Percentiles rank a stretch among this genome's conserved stretches.
These are phyloP conservation scores for Solenopsis invicta DNA, from an alignment of 1,140 invertebrate species.

Conservation along the genomic window DNA sequence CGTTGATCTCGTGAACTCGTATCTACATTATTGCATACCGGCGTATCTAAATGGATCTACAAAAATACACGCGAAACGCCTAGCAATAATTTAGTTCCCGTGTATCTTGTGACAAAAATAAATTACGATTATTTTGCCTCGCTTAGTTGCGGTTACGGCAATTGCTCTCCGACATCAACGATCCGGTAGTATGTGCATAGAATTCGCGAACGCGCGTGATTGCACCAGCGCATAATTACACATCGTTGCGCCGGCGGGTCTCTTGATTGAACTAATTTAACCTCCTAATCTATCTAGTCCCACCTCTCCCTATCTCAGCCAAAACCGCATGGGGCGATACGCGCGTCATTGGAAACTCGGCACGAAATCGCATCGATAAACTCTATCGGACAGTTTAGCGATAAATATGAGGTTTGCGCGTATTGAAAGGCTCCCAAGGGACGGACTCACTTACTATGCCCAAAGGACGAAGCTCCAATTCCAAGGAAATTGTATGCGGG, in stretches of 20 bases:
- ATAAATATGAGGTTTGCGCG: slow-evolving; percentile 34
- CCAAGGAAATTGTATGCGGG: slow-evolving; percentile 8
- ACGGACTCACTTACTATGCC: background rate
- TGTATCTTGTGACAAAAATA: slow-evolving; percentile 7
- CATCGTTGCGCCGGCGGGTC: slow-evolving; percentile 55
- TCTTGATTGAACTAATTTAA: slow-evolving; percentile 65
- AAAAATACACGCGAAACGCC: background rate
- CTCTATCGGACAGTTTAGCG: slow-evolving; percentile 15
- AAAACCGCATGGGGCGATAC: slow-evolving; percentile 42
- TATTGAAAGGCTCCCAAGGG: slow-evolving; percentile 18
- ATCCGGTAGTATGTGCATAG: slow-evolving; percentile 39
- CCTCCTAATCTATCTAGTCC: slow-evolving; percentile 54
- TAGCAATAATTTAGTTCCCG: background rate
- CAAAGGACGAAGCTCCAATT: slow-evolving; percentile 21
- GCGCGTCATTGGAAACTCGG: slow-evolving; percentile 42
- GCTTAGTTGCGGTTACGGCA: background rate
- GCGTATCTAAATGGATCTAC: background rate
- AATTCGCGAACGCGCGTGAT: slow-evolving; percentile 49
- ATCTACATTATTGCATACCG: background rate
- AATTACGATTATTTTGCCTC: background rate
- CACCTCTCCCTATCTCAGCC: slow-evolving; percentile 12
- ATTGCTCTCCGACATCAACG: slow-evolving; percentile 41
- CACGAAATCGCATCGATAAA: slow-evolving; percentile 42
- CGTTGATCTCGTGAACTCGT: background rate
- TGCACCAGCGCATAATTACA: slow-evolving; percentile 64